Percentiles rank a stretch among this genome's conserved stretches.
Evolutionary conservation across 2,797 vertebrate genomes (phyloP).

Genomic region (Aselliscus stoliczkanus): DNA sequence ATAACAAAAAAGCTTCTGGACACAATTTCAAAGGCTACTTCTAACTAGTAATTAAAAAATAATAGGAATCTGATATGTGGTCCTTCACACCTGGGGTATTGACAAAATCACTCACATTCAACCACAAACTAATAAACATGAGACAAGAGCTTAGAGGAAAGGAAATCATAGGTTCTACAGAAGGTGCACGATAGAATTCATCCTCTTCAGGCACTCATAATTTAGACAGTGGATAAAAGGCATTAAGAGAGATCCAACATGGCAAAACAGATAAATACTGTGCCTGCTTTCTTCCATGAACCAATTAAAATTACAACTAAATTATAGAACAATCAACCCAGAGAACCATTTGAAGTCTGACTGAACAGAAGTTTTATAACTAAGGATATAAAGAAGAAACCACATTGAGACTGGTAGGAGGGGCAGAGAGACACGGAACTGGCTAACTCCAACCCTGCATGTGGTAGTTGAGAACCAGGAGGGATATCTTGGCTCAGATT

Average conservation of each 20-base stretch:
- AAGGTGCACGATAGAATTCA: neutral
- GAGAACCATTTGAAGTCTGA: too few species aligned
- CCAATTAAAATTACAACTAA: too few species aligned
- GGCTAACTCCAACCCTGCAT: too few species aligned
- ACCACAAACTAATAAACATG: neutral
- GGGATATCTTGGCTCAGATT: too few species aligned
- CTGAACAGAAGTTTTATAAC: too few species aligned
- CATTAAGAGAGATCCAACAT: neutral
- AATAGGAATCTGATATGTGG: neutral
- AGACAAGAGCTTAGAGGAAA: neutral
- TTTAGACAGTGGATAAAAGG: neutral
- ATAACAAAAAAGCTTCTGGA: neutral
- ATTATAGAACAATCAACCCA: too few species aligned
- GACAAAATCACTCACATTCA: neutral
- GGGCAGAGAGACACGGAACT: too few species aligned
- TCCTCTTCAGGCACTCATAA: neutral
- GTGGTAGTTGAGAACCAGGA: too few species aligned
- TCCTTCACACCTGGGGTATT: neutral
- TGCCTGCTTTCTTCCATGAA: too few species aligned
- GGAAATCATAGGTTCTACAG: neutral
- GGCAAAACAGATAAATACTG: too few species aligned
- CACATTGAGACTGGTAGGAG: too few species aligned
- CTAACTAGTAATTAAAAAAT: conserved; percentile 26
- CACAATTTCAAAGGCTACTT: neutral
- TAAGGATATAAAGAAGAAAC: too few species aligned